Evolutionary conservation across 2,797 vertebrate species (phyloP), one percentile per base, ranked within the genome.

Genomic region (Gallinago stenura): DNA sequence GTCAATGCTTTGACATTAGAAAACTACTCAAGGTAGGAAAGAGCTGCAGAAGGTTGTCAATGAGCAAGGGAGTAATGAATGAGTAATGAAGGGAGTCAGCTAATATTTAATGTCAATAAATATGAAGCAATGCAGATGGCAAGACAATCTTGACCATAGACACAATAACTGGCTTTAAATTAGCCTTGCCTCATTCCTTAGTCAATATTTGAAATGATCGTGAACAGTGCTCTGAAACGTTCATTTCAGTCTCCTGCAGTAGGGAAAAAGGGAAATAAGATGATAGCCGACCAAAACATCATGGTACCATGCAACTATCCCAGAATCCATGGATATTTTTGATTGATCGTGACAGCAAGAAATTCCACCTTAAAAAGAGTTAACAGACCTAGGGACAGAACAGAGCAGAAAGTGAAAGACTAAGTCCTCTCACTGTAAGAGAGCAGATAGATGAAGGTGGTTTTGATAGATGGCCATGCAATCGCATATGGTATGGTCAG

Each of bases 211-310:
- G 20, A 54, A 75, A 18, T 46, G 5, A 15, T 12, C 41, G 6
- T n/a, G 21, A 71, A 30, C 10, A 60, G 10, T 2, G 2, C 2
- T 31, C 21, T 30, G 37, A 68, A 80, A 65, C 0, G 0, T 10
- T 50, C 5, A 41, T 45, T 9, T 75, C 6, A 22, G 31, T 56
- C 28, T 12, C 31, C 35, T 39, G 33, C 10, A 83, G 6, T 12
- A 48, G 3, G 19, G 10, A 41, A 53, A 72, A 69, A 83, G 15
- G 3, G 26, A 68, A 53, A 16, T 14, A 61, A 71, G 10, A 25
- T 76, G 53, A 21, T 9, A 54, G 7, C 15, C 0, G 16, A 57
- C n/a, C 7, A 73, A 80, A 88, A 65, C 3, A 46, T 25, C 1
- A 1, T 35, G 7, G 4, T 21, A 35, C 28, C 25, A 33, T 9